These are phyloP conservation scores for Crenichthys baileyi DNA, from an alignment of 2,797 vertebrate species.

Conservation along the genomic window DNA sequence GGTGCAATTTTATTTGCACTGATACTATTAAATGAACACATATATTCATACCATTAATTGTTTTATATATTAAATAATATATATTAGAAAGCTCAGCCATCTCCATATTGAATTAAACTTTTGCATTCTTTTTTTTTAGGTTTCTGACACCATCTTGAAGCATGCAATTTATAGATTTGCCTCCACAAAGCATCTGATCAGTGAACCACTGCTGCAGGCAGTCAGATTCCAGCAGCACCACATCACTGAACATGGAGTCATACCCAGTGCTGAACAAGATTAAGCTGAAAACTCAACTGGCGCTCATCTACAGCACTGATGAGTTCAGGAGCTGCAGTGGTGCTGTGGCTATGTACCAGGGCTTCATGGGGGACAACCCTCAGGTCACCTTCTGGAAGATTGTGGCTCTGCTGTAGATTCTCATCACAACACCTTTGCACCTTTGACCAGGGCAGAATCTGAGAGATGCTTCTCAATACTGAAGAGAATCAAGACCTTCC, in stretches of 20 bases:
- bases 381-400: background rate
- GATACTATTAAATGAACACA: no score
- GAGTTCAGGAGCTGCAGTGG: background rate
- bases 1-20: no score
- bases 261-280: background rate
- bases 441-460: background rate
- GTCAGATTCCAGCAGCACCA: background rate
- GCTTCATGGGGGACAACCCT: background rate
- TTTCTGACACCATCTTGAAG: no score
- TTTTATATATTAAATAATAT: background rate
- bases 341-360: background rate
- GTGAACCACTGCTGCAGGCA: no score
- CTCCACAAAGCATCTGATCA: no score
- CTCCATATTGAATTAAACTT: no score
- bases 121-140: no score
- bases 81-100: no score
- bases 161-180: no score
- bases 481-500: background rate
- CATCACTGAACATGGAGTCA: background rate
- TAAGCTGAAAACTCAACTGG: constrained; percentile 1
- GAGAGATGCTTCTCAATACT: background rate
- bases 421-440: background rate
- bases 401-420: background rate
- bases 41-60: background rate
- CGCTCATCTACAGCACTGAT: background rate